phyloP scores from a whole-genome alignment of 2,797 vertebrate genomes.

The Botia almorhae region DNA sequence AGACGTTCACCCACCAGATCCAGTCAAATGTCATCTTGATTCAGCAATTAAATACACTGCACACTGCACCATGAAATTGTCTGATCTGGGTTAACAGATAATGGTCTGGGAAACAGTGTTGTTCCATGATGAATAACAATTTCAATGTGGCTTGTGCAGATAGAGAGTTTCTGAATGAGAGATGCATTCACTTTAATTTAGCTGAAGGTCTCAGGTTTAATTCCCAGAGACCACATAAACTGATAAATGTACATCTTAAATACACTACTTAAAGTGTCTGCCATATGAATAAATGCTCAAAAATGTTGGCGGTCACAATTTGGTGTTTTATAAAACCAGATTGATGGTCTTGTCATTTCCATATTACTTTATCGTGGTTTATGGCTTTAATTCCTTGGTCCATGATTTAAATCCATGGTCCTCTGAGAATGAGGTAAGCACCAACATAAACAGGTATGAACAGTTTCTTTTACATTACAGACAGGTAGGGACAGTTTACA shows the following conservation, averaged over 20 bases:
- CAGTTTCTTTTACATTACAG: constrained; percentile 5
- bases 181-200: neutral
- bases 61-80: constrained; percentile 33
- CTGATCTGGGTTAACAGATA: constrained; percentile 45
- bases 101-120: constrained; percentile 14
- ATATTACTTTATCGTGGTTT: neutral
- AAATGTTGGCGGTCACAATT: neutral
- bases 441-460: constrained; percentile 4
- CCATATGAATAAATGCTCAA: neutral
- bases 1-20: constrained; percentile 36
- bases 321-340: constrained; percentile 5
- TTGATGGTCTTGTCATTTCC: neutral
- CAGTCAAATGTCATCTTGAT: constrained; percentile 37
- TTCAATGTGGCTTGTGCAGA: constrained; percentile 21
- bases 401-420: neutral
- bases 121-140: constrained; percentile 31
- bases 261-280: neutral
- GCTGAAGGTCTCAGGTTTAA: neutral
- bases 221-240: neutral
- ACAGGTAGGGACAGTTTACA: constrained; percentile 24
- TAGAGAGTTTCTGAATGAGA: constrained; percentile 14
- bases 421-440: neutral
- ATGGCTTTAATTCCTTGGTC: neutral
- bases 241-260: neutral
- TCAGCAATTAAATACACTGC: constrained; percentile 48